These are phyloP conservation scores for Pentalonia nigronervosa DNA, from an alignment of 1,140 invertebrate species.

Conservation along the genomic window DNA sequence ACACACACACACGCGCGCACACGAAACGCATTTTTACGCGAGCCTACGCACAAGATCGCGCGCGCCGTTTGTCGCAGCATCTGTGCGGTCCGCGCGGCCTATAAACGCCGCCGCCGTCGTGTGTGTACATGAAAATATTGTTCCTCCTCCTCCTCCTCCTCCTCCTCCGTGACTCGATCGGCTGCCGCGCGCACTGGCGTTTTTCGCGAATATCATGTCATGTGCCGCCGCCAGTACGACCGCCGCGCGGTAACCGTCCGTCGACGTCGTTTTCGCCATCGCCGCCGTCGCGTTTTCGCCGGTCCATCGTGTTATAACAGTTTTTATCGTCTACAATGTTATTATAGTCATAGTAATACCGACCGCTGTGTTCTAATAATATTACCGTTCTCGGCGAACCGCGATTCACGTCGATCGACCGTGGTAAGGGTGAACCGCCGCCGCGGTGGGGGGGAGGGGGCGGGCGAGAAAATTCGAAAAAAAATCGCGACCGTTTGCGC, in stretches of 20 bases:
- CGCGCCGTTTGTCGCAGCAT: not conserved
- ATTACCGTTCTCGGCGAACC: not conserved
- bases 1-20: not conserved
- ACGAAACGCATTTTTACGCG: not conserved
- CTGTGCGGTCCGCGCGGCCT: slow-evolving; percentile 18
- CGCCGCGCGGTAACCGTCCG: slow-evolving; percentile 4
- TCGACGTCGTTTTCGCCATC: not conserved
- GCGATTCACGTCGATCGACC: too few relatives aligned
- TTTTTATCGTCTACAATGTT: too few relatives aligned
- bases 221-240: not conserved
- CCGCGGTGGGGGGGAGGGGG: too few relatives aligned
- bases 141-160: not conserved
- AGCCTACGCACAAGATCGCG: slow-evolving; percentile 10
- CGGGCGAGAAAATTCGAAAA: not conserved
- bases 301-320: not conserved
- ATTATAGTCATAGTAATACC: too few relatives aligned
- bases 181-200: not conserved
- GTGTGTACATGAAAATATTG: not conserved
- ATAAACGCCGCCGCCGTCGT: not conserved
- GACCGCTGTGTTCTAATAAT: too few relatives aligned
- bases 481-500: not conserved
- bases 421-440: not conserved
- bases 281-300: not conserved
- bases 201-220: slow-evolving; percentile 28
- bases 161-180: not conserved